These are phyloP conservation scores for Telenomus remus DNA, from an alignment of 1,140 invertebrate species.

Conservation along the genomic window DNA sequence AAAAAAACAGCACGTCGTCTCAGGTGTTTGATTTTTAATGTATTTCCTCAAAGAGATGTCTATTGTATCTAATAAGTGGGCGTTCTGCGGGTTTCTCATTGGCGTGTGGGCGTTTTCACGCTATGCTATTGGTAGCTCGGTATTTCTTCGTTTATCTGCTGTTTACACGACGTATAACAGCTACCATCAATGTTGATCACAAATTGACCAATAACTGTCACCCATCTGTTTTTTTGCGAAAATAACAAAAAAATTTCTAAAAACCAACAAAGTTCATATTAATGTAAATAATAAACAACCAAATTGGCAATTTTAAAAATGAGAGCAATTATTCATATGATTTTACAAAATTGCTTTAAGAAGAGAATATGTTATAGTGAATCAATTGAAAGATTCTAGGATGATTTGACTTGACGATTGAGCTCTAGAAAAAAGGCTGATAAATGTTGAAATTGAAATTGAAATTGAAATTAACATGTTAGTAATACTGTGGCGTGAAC, in stretches of 20 bases:
- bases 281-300: too few relatives aligned
- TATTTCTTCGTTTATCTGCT: constrained; percentile 50
- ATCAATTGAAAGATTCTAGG: not conserved
- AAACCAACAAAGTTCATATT: too few relatives aligned
- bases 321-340: too few relatives aligned
- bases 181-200: constrained; percentile 29
- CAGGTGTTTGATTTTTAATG: constrained; percentile 61
- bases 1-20: constrained; percentile 5
- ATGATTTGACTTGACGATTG: not conserved
- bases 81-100: constrained; percentile 68
- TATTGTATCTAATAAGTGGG: constrained; percentile 72
- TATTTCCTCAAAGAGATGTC: constrained; percentile 61
- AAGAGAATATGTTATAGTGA: too few relatives aligned
- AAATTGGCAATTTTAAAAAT: too few relatives aligned
- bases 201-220: constrained; percentile 38
- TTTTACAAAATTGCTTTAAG: too few relatives aligned
- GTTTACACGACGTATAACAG: constrained; percentile 40
- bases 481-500: constrained; percentile 57
- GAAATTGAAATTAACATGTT: constrained; percentile 69
- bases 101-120: constrained; percentile 70
- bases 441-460: constrained; percentile 25
- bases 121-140: constrained; percentile 62
- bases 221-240: constrained; percentile 14
- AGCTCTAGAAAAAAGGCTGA: not conserved
- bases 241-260: too few relatives aligned